These are phyloP conservation scores for Hypotaenidia okinawae DNA, from an alignment of 2,797 vertebrate genomes.

Conservation along the genomic window DNA sequence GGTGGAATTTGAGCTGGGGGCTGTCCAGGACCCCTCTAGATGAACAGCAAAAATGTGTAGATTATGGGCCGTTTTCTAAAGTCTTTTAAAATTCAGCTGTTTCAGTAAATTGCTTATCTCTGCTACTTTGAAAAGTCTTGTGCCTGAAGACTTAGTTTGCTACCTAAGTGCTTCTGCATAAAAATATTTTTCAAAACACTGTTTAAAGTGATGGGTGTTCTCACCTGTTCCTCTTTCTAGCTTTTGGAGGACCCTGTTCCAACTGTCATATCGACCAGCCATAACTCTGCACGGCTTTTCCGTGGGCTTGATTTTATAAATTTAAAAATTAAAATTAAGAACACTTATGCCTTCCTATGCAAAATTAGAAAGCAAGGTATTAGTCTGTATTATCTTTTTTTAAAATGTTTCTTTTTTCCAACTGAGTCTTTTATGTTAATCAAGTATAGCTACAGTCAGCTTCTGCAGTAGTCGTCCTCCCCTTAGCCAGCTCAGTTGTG, in stretches of 20 bases:
- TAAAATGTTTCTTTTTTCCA: not conserved
- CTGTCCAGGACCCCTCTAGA: not conserved
- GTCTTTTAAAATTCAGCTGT: not conserved
- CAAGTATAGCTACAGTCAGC: not conserved
- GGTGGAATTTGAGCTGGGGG: slow-evolving; percentile 18
- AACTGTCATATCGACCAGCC: not conserved
- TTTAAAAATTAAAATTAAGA: not conserved
- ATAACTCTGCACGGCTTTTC: fast-evolving
- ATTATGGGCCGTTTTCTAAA: not conserved
- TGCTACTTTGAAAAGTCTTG: not conserved
- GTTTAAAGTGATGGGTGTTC: not conserved
- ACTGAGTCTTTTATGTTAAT: not conserved
- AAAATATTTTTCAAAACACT: not conserved
- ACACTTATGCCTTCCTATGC: not conserved
- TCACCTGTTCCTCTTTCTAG: not conserved
- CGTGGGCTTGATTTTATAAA: not conserved
- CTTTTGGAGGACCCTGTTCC: not conserved
- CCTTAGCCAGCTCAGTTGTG: not conserved
- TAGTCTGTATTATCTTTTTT: not conserved
- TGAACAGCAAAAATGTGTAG: slow-evolving; percentile 3
- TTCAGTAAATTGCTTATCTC: not conserved
- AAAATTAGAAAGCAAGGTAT: not conserved
- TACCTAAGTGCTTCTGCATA: not conserved
- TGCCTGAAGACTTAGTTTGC: not conserved
- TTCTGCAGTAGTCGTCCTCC: not conserved